phyloP scores from a whole-genome alignment of 2,113 vertebrate genomes.

The Lepus timidus region DNA sequence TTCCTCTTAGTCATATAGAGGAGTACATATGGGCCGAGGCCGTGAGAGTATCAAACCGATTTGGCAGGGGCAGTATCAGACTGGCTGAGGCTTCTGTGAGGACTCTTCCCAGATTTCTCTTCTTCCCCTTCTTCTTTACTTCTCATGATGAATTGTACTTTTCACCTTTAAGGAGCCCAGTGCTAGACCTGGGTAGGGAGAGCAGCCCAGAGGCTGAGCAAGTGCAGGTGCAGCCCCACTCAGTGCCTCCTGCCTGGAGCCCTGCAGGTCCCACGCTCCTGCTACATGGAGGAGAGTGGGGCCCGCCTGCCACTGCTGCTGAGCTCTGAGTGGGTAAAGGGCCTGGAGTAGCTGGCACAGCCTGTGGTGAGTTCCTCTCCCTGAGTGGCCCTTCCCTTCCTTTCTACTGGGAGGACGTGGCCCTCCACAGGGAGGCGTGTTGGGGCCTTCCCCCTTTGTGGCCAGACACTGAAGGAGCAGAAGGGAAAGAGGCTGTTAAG shows the following conservation, averaged over 20 bases:
- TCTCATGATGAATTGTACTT: not conserved
- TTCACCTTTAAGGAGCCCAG: not conserved
- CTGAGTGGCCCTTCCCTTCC: not conserved
- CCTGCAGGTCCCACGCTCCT: not conserved
- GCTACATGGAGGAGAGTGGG: not conserved
- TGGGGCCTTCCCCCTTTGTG: not conserved
- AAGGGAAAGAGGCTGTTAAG: not conserved
- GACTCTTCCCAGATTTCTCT: not conserved
- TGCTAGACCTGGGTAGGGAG: not conserved
- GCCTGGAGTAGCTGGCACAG: not conserved
- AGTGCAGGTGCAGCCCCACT: not conserved
- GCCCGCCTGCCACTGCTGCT: not conserved
- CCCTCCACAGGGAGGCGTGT: not conserved
- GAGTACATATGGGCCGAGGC: not conserved
- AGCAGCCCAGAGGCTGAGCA: too few relatives aligned
- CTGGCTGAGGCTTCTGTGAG: not conserved
- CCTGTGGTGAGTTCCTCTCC: not conserved
- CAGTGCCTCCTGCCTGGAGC: not conserved
- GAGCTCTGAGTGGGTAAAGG: not conserved
- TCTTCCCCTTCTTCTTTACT: not conserved
- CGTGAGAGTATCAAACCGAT: not conserved
- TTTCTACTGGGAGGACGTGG: not conserved
- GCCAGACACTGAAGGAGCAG: not conserved
- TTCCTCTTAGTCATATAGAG: conserved; percentile 4
- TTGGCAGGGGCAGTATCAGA: not conserved